Evolutionary conservation across 2,113 vertebrate genomes (phyloP).

Genomic region (Sapayoa aenigma): DNA sequence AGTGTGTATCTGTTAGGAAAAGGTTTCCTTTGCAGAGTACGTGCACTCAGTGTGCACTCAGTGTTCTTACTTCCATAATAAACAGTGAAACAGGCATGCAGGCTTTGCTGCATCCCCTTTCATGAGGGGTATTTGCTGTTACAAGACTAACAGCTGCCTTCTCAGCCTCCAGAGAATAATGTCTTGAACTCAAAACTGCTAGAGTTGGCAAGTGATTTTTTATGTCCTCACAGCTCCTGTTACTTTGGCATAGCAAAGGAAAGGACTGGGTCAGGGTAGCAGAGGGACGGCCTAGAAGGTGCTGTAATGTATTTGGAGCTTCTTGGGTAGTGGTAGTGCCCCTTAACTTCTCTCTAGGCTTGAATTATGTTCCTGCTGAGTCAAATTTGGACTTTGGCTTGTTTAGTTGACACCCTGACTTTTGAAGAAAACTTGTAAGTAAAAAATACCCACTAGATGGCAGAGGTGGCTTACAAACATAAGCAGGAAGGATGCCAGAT

Average conservation of each 20-base stretch:
- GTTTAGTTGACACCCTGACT: background rate
- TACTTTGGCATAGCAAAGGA: background rate
- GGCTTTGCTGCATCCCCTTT: background rate
- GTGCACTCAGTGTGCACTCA: background rate
- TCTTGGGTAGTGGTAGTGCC: background rate
- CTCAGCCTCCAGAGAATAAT: background rate
- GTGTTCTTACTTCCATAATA: background rate
- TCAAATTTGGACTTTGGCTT: background rate
- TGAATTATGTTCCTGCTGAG: background rate
- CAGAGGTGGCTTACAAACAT: background rate
- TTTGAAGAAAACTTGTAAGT: background rate
- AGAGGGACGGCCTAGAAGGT: background rate
- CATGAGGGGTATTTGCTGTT: background rate
- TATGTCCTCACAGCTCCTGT: background rate
- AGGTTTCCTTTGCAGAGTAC: background rate
- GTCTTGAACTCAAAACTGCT: background rate
- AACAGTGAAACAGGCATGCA: background rate
- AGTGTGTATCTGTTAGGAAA: background rate
- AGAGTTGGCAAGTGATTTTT: background rate
- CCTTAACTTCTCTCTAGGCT: background rate
- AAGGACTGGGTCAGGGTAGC: background rate
- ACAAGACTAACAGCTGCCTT: background rate
- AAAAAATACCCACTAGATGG: constrained; percentile 42
- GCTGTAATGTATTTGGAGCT: background rate
- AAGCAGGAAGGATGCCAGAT: background rate